A percentile compares a stretch with the other conserved stretches of the same genome.
phyloP scores from a whole-genome alignment of 2,113 vertebrate genomes.

The Toxotes jaculatrix region DNA sequence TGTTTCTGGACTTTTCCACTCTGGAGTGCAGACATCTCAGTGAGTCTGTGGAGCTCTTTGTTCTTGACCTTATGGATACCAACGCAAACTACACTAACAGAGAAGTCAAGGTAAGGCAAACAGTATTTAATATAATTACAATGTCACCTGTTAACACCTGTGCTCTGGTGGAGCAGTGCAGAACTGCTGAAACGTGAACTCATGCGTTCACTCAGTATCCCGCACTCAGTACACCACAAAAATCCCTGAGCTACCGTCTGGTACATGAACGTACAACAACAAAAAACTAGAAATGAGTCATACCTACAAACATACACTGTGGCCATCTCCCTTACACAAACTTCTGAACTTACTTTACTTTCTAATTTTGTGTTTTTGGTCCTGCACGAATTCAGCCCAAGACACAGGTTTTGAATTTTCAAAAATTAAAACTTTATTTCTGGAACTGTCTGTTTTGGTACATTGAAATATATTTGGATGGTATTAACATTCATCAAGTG shows the following conservation, averaged over 20 bases:
- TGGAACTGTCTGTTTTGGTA: background rate
- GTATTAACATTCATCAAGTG: background rate
- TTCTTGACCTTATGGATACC: conserved; percentile 93
- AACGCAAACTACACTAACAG: conserved; percentile 86
- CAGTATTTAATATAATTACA: background rate
- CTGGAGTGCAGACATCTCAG: conserved; percentile 90
- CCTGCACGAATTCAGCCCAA: background rate
- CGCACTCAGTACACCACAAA: background rate
- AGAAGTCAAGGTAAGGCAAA: conserved; percentile 89
- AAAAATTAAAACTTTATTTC: background rate
- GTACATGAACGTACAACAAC: background rate
- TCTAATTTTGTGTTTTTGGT: background rate
- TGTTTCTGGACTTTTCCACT: conserved; percentile 93
- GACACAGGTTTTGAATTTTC: background rate
- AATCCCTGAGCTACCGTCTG: background rate
- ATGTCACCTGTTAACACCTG: background rate
- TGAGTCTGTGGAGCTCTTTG: conserved; percentile 90
- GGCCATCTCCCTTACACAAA: background rate
- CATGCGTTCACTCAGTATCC: background rate
- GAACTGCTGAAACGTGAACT: background rate
- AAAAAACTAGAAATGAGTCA: background rate
- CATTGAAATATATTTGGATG: background rate
- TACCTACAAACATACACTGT: background rate
- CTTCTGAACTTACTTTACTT: background rate
- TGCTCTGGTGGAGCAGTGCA: background rate